A percentile compares a stretch with the other conserved stretches of the same genome.
Evolutionary conservation across 2,888 invertebrate species (phyloP).

Genomic region (Allolobophora icterica): DNA sequence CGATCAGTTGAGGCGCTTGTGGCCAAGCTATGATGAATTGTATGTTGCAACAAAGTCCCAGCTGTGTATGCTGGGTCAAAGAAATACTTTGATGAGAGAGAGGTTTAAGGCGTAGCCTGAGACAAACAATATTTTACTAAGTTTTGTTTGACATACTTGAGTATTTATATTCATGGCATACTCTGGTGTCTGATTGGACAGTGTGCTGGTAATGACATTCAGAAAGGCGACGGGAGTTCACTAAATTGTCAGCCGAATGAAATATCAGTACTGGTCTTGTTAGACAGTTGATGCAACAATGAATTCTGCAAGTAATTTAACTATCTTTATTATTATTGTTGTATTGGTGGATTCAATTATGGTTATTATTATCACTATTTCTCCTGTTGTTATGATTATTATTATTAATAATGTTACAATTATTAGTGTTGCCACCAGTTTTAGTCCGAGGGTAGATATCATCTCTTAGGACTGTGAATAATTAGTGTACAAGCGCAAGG

Average conservation of each 20-base stretch:
- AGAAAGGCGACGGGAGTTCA: background rate
- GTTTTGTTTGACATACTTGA: background rate
- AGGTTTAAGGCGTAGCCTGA: background rate
- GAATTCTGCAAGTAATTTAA: background rate
- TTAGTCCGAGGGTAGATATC: background rate
- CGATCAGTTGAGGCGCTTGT: background rate
- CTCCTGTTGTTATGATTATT: background rate
- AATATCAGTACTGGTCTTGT: background rate
- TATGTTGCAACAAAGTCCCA: background rate
- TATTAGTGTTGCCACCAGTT: too few species aligned
- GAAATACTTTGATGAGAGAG: background rate
- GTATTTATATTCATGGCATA: background rate
- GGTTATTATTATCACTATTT: background rate
- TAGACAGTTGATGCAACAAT: background rate
- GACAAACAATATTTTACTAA: background rate
- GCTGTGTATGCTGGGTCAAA: background rate
- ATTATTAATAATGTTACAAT: background rate
- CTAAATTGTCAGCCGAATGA: background rate
- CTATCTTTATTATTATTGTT: background rate
- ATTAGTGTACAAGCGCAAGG: background rate
- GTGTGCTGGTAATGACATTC: background rate
- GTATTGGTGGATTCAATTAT: background rate
- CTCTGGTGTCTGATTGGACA: background rate
- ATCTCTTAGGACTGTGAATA: background rate
- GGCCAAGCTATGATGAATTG: background rate